phyloP scores from a whole-genome alignment of 2,797 vertebrate genomes.

The Margarornis squamiger region DNA sequence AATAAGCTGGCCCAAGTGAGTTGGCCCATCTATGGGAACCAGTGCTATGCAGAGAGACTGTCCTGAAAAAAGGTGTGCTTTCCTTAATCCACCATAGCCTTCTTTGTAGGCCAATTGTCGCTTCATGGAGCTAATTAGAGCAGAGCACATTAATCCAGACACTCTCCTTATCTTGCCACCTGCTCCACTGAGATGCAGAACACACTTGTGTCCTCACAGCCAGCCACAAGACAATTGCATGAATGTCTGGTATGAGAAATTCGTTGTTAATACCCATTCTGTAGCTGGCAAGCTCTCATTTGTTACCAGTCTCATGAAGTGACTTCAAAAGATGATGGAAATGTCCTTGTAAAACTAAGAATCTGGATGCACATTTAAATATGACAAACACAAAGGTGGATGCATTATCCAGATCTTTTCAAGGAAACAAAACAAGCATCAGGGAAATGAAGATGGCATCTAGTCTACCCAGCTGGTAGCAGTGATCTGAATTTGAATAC shows the following conservation, averaged over 20 bases:
- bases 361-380: constrained; percentile 15
- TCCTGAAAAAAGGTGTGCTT: not conserved
- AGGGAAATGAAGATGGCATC: not conserved
- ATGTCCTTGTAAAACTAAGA: not conserved
- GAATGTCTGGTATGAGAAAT: constrained; percentile 28
- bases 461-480: not conserved
- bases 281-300: not conserved
- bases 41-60: not conserved
- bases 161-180: constrained; percentile 30
- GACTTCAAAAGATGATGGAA: constrained; percentile 44
- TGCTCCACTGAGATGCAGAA: constrained; percentile 44
- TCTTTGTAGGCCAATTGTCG: not conserved
- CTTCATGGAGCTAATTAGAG: constrained; percentile 26
- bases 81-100: not conserved
- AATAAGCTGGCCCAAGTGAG: not conserved
- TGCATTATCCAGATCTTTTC: constrained; percentile 18
- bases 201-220: not conserved
- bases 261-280: not conserved
- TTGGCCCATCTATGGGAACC: not conserved
- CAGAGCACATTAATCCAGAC: constrained; percentile 29
- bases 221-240: not conserved
- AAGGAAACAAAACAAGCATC: not conserved
- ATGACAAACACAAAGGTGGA: constrained; percentile 23
- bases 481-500: not conserved
- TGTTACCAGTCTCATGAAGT: not conserved